These are phyloP conservation scores for Condylura cristata DNA, from an alignment of 2,113 vertebrate genomes.

Conservation along the genomic window DNA sequence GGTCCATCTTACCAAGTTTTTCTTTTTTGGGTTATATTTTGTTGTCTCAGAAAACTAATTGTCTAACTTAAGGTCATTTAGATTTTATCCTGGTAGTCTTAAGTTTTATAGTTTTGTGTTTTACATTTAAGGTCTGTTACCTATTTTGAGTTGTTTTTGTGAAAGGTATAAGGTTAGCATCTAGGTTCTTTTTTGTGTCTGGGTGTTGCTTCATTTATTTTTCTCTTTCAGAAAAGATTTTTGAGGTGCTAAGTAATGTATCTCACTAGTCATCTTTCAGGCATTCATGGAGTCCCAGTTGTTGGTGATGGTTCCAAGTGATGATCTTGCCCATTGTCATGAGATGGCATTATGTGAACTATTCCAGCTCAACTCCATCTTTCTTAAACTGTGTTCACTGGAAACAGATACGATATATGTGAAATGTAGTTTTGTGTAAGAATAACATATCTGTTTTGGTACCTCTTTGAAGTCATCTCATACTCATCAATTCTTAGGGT, in stretches of 20 bases:
- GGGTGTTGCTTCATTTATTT: background rate
- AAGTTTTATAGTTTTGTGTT: slow-evolving; percentile 28
- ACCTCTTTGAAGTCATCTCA: slow-evolving; percentile 19
- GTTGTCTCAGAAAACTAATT: background rate
- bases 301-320: background rate
- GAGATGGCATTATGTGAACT: background rate
- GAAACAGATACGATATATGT: background rate
- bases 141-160: background rate
- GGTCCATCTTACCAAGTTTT: background rate
- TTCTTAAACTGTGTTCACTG: background rate
- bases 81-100: background rate
- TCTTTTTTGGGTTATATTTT: background rate
- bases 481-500: background rate
- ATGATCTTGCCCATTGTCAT: background rate
- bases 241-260: background rate
- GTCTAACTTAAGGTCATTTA: background rate
- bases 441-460: background rate
- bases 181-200: background rate
- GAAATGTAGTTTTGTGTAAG: background rate
- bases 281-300: background rate
- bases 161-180: background rate
- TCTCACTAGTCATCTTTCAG: background rate
- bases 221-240: slow-evolving; percentile 3
- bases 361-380: background rate
- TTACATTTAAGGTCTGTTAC: background rate